Base-by-base conservation (phyloP, 2,797 vertebrate genomes). In the Tachyglossus aculeatus region DNA sequence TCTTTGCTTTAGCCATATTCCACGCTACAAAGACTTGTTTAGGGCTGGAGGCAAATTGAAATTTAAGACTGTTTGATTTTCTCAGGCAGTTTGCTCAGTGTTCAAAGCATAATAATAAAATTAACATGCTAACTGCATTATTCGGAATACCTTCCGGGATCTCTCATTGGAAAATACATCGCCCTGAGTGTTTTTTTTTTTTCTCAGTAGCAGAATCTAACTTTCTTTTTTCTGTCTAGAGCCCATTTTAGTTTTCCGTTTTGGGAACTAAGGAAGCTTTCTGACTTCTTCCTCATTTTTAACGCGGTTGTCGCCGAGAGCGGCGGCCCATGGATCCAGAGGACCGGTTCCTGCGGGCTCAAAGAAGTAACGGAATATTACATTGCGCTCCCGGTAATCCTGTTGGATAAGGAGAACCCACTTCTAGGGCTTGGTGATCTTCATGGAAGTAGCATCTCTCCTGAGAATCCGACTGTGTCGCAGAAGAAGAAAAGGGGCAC, bases 401-500 rank as follows among this genome's bases (percentile, higher is more conserved):
- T 77, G 67, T 78, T n/a, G 61, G 38, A 83, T 38, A 36, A 74
- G 71, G 24, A 67, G 69, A 60, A 2, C 2, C 10, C 40, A 5
- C 65, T 56, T 54, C 85, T 71, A 44, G 16, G 57, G 64, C 52
- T 67, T 40, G n/a, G 50, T 9, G 68, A 78, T 76, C 74, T 70
- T 87, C 73, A 74, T 52, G 48, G 68, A 32, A 81, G 80, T 63
- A 33, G 2, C 24, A n/a, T 89, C 88, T 83, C 89, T 66, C 53
- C 84, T 86, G n/a, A 82, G 88, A 84, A 87, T 39, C 27, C 52
- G 54, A 82, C 77, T 75, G 78, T 81, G 81, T 78, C 82, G 63
- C 82, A 85, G 83, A 81, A 74, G 83, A 95, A 94, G 96, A 91
- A 95, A 95, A 92, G 93, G 96, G 94, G 95, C 95, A 96, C 96